Conservation (phyloP, 2,888 invertebrate genomes). For the Disparrhopalites patrizii region DNA sequence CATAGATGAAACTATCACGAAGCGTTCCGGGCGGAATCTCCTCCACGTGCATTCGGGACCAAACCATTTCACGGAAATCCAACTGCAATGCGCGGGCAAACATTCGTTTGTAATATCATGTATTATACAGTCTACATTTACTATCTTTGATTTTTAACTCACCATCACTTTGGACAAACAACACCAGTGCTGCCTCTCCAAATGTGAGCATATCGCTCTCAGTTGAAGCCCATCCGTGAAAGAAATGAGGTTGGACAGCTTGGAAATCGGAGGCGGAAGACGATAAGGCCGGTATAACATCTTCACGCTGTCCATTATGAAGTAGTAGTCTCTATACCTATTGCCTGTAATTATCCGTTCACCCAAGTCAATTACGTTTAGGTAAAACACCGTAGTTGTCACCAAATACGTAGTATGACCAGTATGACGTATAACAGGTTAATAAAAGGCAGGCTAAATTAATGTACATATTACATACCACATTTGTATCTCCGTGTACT, state of each 20-base stretch:
- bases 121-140: too few species aligned
- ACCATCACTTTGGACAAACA: constrained; percentile 23
- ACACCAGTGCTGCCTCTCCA: constrained; percentile 41
- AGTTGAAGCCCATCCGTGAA: constrained; percentile 38
- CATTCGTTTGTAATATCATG: too few species aligned
- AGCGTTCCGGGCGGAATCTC: constrained; percentile 39
- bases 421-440: too few species aligned
- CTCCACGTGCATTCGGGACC: constrained; percentile 41
- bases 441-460: too few species aligned
- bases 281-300: constrained; percentile 35
- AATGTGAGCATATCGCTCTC: constrained; percentile 36
- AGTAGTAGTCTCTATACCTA: neutral
- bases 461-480: too few species aligned
- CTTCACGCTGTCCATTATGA: constrained; percentile 27
- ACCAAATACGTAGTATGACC: too few species aligned
- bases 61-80: constrained; percentile 34
- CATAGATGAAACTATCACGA: constrained; percentile 41
- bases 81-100: constrained; percentile 20
- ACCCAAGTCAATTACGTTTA: too few species aligned
- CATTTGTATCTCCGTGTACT: too few species aligned
- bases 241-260: constrained; percentile 31
- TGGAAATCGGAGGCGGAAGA: constrained; percentile 36
- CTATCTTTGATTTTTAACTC: too few species aligned
- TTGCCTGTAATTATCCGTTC: neutral
- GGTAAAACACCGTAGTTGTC: too few species aligned